These are phyloP conservation scores for Ciconia nigra DNA, from an alignment of 2,797 vertebrate genomes.

Conservation along the genomic window DNA sequence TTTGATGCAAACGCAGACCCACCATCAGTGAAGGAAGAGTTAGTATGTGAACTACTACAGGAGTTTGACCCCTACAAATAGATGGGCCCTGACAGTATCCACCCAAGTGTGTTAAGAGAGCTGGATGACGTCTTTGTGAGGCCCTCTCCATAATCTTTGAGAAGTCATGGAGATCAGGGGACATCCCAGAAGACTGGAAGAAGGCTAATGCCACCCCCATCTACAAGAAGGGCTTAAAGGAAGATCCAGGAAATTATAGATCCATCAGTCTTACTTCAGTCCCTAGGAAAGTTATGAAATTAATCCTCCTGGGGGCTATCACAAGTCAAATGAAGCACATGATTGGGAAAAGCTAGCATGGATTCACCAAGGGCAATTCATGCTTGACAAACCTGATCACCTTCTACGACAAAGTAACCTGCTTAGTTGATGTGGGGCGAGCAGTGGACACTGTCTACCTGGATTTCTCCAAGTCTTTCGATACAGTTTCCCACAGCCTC, in stretches of 20 bases:
- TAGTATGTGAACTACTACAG: too few relatives aligned
- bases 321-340: background rate
- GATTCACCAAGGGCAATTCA: background rate
- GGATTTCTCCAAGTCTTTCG: background rate
- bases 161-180: accelerated
- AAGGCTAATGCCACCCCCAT: background rate
- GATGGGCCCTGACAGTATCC: too few relatives aligned
- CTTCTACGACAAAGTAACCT: background rate
- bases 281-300: background rate
- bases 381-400: background rate
- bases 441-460: background rate
- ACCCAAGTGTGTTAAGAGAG: too few relatives aligned
- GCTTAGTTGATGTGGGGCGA: accelerated
- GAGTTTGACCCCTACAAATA: too few relatives aligned
- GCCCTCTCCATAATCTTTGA: too few relatives aligned
- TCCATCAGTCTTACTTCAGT: background rate
- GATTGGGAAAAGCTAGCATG: background rate
- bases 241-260: background rate
- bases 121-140: too few relatives aligned
- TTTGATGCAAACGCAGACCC: background rate
- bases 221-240: background rate
- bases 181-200: background rate
- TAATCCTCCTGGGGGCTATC: background rate
- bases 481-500: background rate
- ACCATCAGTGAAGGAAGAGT: background rate